These are phyloP conservation scores for Pseudanteris insignis DNA, from an alignment of 2,888 invertebrate genomes.

Conservation along the genomic window DNA sequence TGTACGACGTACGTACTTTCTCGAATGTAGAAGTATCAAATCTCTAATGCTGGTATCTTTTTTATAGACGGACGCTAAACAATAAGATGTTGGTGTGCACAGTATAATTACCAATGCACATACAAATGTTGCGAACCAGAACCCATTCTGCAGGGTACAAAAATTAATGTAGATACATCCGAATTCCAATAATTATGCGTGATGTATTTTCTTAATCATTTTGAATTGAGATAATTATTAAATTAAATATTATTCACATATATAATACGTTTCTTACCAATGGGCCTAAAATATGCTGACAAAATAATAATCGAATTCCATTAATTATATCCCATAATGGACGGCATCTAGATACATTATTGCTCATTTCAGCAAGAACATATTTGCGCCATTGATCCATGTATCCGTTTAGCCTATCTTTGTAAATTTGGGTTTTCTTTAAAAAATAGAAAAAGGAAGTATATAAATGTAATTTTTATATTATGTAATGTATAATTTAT, in stretches of 20 bases:
- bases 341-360: constrained; percentile 76
- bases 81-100: constrained; percentile 73
- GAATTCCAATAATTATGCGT: no score
- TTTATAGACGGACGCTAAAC: constrained; percentile 68
- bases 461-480: no score
- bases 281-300: constrained; percentile 74
- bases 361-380: constrained; percentile 72
- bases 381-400: constrained; percentile 76
- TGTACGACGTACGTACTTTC: constrained; percentile 59
- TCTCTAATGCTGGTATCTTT: constrained; percentile 52
- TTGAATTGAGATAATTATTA: not conserved
- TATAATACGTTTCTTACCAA: constrained; percentile 67
- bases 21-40: constrained; percentile 50
- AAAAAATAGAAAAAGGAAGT: no score
- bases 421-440: constrained; percentile 71
- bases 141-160: constrained; percentile 70
- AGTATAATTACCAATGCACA: constrained; percentile 71
- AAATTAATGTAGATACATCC: not conserved
- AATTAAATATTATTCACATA: not conserved
- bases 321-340: constrained; percentile 78
- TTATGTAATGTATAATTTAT: no score
- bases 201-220: no score
- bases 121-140: constrained; percentile 75
- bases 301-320: constrained; percentile 72
- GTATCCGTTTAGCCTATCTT: constrained; percentile 73